Percentiles rank a stretch among this genome's conserved stretches.
These are phyloP conservation scores for Meloidogyne floridensis DNA, from an alignment of 1,140 invertebrate genomes.

Conservation along the genomic window DNA sequence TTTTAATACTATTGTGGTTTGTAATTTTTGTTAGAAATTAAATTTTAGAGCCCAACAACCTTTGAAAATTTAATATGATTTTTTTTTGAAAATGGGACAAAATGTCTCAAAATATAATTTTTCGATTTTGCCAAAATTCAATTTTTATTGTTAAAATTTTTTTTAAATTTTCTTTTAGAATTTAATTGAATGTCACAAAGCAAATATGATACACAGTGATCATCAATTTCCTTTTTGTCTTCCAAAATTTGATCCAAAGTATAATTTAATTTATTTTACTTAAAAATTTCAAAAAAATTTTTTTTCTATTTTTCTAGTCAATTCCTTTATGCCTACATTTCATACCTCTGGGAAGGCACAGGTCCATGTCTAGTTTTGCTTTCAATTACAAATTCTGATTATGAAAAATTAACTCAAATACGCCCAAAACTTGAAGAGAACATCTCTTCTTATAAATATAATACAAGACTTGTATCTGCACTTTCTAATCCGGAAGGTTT, in stretches of 20 bases:
- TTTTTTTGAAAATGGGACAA: background rate
- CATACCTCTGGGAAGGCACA: conserved; percentile 53
- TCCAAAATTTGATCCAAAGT: conserved; percentile 54
- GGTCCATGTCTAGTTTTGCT: conserved; percentile 50
- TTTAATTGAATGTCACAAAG: conserved; percentile 53
- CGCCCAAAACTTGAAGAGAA: conserved; percentile 34
- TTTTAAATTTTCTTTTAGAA: conserved; percentile 33
- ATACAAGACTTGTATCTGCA: conserved; percentile 33
- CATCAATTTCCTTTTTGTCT: conserved; percentile 48
- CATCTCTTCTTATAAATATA: conserved; percentile 43
- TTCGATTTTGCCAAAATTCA: too few species aligned
- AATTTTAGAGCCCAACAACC: background rate
- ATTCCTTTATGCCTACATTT: conserved; percentile 53
- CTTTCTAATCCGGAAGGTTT: conserved; percentile 45
- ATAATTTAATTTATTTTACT: background rate
- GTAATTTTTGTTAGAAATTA: background rate
- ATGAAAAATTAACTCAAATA: conserved; percentile 38
- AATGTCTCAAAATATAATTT: background rate
- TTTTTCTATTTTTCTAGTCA: conserved; percentile 31
- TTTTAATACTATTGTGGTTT: conserved; percentile 49
- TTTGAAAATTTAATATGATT: background rate
- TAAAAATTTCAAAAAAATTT: too few species aligned
- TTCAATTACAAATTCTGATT: conserved; percentile 37
- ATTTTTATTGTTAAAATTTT: too few species aligned
- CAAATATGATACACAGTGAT: conserved; percentile 41